Conservation (phyloP, 2,888 invertebrate genomes). For the Mythimna vitellina region DNA sequence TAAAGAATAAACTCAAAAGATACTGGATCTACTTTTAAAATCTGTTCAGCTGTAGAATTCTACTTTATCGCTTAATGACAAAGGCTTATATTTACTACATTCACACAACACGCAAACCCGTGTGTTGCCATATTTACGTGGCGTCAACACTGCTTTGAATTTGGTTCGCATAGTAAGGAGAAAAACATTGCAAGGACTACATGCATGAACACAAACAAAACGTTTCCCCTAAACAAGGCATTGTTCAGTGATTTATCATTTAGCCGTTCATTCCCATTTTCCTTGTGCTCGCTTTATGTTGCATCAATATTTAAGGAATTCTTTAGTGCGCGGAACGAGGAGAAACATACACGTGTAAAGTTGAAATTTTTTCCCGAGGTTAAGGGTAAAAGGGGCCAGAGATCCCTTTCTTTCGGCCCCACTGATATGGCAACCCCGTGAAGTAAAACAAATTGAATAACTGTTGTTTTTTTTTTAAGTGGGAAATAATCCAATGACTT, state of each 20-base stretch:
- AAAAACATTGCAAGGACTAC: conserved; percentile 38
- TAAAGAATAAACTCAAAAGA: no score
- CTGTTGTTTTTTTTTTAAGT: not conserved
- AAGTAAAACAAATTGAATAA: conserved; percentile 70
- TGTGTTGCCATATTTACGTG: conserved; percentile 28
- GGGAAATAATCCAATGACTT: no score
- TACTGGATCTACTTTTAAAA: no score
- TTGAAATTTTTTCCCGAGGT: conserved; percentile 60
- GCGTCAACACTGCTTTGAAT: conserved; percentile 5
- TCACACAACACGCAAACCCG: no score
- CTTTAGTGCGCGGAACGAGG: conserved; percentile 51
- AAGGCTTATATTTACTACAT: no score
- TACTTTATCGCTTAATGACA: no score
- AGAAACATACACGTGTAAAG: conserved; percentile 42
- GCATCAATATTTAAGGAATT: conserved; percentile 67
- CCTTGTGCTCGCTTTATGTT: conserved; percentile 37
- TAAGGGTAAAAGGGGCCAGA: conserved; percentile 52
- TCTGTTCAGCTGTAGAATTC: no score
- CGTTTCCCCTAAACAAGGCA: conserved; percentile 46
- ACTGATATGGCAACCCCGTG: conserved; percentile 61
- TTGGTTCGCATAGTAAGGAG: conserved; percentile 4
- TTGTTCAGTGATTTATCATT: conserved; percentile 59
- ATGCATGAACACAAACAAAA: conserved; percentile 47
- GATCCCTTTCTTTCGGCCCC: conserved; percentile 69
- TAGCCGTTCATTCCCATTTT: conserved; percentile 47